Evolutionary conservation across 37 sponge, comb jelly and placozoan species (phyloP).

Genomic region (Aphrocallistes beatrix): DNA sequence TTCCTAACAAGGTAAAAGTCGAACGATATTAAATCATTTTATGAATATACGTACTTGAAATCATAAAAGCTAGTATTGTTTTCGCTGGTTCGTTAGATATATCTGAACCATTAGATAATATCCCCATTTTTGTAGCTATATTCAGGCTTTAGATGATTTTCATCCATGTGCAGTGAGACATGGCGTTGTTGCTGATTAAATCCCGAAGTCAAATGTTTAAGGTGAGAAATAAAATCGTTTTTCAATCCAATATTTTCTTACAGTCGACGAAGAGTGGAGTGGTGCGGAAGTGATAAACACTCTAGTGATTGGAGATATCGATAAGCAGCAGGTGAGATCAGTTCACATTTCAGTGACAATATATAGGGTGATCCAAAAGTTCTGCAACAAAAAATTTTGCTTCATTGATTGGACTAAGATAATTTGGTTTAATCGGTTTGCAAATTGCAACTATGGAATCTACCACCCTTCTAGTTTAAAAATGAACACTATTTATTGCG

Average conservation of each 20-base stretch:
- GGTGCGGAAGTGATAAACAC: neutral
- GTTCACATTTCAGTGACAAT: no score
- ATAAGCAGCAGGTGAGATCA: no score
- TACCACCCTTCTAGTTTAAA: no score
- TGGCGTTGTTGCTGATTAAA: neutral
- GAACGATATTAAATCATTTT: neutral
- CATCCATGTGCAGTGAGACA: neutral
- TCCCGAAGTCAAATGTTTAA: neutral
- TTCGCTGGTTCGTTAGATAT: neutral
- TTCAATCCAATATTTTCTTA: neutral
- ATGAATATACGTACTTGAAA: neutral
- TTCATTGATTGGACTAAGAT: no score
- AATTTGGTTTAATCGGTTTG: no score
- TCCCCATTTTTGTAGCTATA: neutral
- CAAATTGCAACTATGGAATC: no score
- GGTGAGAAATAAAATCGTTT: neutral
- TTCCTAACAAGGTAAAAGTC: neutral
- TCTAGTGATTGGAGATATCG: no score
- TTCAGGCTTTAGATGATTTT: neutral
- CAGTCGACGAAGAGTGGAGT: neutral
- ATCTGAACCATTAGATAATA: neutral
- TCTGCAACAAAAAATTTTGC: no score
- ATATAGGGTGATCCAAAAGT: no score
- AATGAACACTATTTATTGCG: no score
- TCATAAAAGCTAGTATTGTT: neutral